Base-by-base conservation (phyloP, 2,113 vertebrate species). In the Eulacestoma nigropectus region DNA sequence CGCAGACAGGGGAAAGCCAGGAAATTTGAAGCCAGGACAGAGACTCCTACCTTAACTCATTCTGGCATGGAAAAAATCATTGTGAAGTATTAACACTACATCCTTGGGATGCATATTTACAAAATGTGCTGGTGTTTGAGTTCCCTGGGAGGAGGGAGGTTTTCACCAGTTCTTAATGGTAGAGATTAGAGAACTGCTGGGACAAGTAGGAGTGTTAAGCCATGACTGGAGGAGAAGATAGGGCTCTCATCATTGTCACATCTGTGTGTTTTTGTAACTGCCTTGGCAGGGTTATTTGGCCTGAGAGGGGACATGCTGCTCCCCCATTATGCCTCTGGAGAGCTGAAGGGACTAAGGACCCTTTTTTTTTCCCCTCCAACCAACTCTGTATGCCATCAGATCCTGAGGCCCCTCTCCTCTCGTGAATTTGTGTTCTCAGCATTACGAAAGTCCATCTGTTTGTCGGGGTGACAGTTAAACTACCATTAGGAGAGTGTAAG, bases 1-100 rank as follows among this genome's bases (percentile, higher is more conserved):
- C 10, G 72, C 84, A 92, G 84, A 33, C 80, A 21, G 74, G 59
- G 84, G 80, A 87, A 83, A 94, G 84, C 84, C 85, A 96, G 86
- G 89, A 95, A 86, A 91, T 56, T 46, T 0, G 3, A 95, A 91
- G 72, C 81, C 81, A 37, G 79, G 57, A 80, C 87, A 82, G 76
- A 90, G 56, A 35, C 50, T 80, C 70, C 50, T 26, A 60, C 70
- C 53, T 95, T 95, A 93, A 78, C 85, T 95, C 84, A 0, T 84
- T 77, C 85, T 91, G 73, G 60, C 60, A 18, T 29, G 70, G 76
- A 50, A 67, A 84, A 46, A 93, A 67, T 29, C 62, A 17, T 56
- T 67, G 30, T 65, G 22, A 56, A 50, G 32, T 26, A n/a, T 60
- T 77, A 80, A 64, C 73, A 39, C 17, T 16, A 4, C 37, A 14